phyloP scores from a whole-genome alignment of 2,888 invertebrate species.

The Apamea monoglypha region DNA sequence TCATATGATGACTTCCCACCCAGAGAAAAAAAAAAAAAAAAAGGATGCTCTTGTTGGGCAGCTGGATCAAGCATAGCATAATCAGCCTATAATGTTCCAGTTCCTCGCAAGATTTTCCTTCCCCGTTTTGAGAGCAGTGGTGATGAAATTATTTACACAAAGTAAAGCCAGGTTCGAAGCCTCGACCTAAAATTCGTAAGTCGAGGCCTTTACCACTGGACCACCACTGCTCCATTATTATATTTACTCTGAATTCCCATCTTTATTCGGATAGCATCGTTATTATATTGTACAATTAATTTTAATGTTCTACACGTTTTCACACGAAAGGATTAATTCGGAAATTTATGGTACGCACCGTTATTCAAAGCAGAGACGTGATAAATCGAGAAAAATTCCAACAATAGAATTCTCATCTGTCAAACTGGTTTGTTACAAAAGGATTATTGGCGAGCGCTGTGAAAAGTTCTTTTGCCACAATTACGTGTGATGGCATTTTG shows the following conservation, averaged over 20 bases:
- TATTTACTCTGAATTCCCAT: constrained; percentile 1
- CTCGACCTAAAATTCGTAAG: too few relatives aligned
- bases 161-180: too few relatives aligned
- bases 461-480: constrained; percentile 68
- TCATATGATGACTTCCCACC: too few relatives aligned
- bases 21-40: too few relatives aligned
- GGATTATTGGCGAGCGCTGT: constrained; percentile 78
- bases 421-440: constrained; percentile 81
- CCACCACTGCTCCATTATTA: background rate
- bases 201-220: too few relatives aligned
- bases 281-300: constrained; percentile 27
- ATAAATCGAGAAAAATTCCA: constrained; percentile 68
- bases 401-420: constrained; percentile 79
- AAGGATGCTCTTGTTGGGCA: too few relatives aligned
- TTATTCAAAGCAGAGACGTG: constrained; percentile 64
- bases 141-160: too few relatives aligned
- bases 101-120: too few relatives aligned
- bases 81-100: too few relatives aligned
- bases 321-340: constrained; percentile 45
- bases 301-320: constrained; percentile 22
- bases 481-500: constrained; percentile 68
- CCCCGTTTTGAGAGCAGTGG: too few relatives aligned
- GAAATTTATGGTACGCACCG: constrained; percentile 50
- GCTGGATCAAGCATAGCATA: too few relatives aligned
- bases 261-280: constrained; percentile 9